A percentile compares a stretch with the other conserved stretches of the same genome.
Conservation (phyloP, 2,888 invertebrate species). For the Callinectes sapidus region DNA sequence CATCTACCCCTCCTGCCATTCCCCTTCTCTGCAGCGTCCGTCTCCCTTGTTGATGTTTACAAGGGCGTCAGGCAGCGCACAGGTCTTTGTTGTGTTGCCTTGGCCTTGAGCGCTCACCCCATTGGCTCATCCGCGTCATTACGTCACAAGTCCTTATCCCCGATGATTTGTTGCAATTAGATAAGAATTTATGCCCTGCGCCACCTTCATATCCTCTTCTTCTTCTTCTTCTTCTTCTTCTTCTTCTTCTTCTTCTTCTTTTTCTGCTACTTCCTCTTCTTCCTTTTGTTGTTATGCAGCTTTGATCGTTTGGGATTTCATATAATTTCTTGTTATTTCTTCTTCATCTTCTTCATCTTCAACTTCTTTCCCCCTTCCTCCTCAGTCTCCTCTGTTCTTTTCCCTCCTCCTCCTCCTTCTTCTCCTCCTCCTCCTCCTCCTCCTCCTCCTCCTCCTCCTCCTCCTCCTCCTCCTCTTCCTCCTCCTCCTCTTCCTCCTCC, state of each 20-base stretch:
- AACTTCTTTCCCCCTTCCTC: neutral
- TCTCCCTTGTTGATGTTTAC: constrained; percentile 18
- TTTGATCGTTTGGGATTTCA: neutral
- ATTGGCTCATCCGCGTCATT: neutral
- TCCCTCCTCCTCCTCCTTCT: neutral
- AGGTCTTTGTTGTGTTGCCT: neutral
- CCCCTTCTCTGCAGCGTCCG: neutral
- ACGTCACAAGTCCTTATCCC: neutral
- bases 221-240: neutral
- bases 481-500: neutral
- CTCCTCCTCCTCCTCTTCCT: neutral
- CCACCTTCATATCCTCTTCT: neutral
- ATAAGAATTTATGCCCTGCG: neutral
- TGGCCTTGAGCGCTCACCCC: constrained; percentile 1
- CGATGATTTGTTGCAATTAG: constrained; percentile 35
- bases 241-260: neutral
- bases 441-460: neutral
- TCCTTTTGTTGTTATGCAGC: neutral
- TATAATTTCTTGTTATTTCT: neutral
- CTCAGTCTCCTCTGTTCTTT: neutral
- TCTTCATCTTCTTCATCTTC: neutral
- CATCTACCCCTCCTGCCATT: neutral
- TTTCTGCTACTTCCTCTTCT: neutral
- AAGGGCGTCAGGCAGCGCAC: constrained; percentile 1
- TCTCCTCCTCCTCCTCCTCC: neutral